Conservation (phyloP, 2,797 vertebrate genomes). For the Tapera naevia region DNA sequence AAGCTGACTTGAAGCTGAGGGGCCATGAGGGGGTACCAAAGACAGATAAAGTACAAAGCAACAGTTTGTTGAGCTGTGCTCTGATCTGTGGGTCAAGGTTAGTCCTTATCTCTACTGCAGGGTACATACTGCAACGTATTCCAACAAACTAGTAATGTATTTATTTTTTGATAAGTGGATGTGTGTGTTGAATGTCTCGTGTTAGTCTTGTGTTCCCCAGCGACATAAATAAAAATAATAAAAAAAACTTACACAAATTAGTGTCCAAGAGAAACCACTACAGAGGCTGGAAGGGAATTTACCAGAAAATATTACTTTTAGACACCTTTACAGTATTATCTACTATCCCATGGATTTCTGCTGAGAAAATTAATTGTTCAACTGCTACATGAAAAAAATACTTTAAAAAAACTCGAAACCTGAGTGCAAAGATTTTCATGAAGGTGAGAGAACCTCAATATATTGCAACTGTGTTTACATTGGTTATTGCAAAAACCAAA, state of each 20-base stretch:
- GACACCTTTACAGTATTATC: background rate
- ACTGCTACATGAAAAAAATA: background rate
- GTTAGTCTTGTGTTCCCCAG: background rate
- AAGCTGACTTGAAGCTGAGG: background rate
- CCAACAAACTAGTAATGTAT: background rate
- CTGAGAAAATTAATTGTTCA: background rate
- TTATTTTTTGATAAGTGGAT: slow-evolving; percentile 35
- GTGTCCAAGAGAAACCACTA: background rate
- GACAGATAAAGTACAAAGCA: background rate
- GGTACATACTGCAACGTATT: background rate
- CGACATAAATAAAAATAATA: background rate
- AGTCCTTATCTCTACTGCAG: background rate
- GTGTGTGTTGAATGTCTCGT: background rate
- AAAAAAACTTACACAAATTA: background rate
- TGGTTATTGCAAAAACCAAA: background rate
- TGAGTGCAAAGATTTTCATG: background rate
- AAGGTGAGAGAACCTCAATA: background rate
- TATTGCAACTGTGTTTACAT: background rate
- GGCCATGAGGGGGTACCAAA: background rate
- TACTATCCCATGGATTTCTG: background rate
- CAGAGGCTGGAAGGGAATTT: background rate
- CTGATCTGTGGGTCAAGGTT: background rate
- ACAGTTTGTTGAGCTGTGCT: background rate
- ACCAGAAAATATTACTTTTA: background rate
- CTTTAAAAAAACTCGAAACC: background rate